Evolutionary conservation across 1,140 invertebrate genomes (phyloP), one percentile per base, ranked within the genome.

Genomic region (Plectrocnemia conspersa): DNA sequence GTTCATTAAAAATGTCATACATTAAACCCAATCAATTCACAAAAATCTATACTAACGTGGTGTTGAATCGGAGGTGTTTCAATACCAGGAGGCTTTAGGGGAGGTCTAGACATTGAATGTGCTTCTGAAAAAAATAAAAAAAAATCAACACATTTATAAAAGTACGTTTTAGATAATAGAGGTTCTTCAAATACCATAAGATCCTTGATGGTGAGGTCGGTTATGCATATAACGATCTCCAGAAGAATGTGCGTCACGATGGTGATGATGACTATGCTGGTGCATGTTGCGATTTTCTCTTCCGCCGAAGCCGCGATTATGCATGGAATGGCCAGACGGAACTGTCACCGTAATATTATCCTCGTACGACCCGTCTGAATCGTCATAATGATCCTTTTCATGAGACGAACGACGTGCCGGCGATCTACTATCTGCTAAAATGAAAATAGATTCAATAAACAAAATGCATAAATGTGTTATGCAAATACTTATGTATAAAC

Each of bases 271-370:
- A 16, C 5, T 25, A 2, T 50, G 19, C n/a, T 50, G 47, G 16
- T 36, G 47, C 6, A 22, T 27, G 3, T 48, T 42, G 15, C 19
- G 29, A 48, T 11, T 50, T 1, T 32, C 32, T 23, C 27, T 15
- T 9, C 47, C 47, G 10, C 5, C 33, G 29, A 33, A 50, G 18
- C 35, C 35, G 15, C 23, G 44, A 3, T 11, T n/a, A 15, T 47
- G 44, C 23, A 50, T 38, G 18, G 35, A 38, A 57, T 41, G 66
- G 36, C 65, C 66, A 16, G 73, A 68, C 50, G 78, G 76, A 68
- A 79, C 75, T 59, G 69, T 77, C 33, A 79, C 76, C 18, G 76
- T 78, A 59, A 78, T 77, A 65, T 79, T 78, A 67, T 79, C 77
- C 52, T 79, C 77, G 24, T 64, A 68, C n/a, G 72, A 73, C 33